Conservation (phyloP, 64 coral and sea anemone genomes). For the Montipora sp. region DNA sequence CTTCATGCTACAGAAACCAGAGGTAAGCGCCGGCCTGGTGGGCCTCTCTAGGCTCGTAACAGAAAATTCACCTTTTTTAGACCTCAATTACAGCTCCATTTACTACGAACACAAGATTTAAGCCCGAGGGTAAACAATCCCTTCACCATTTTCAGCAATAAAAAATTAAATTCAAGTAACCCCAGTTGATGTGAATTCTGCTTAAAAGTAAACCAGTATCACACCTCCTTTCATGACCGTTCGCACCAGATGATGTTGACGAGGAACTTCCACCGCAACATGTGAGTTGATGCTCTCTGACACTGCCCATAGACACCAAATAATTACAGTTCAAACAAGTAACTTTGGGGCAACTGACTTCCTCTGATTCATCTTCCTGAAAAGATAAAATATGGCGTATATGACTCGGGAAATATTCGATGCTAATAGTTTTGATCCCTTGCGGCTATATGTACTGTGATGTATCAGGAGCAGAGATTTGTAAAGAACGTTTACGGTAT, state of each 20-base stretch:
- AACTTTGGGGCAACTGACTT: background rate
- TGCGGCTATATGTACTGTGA: background rate
- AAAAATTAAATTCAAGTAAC: background rate
- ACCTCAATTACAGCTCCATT: background rate
- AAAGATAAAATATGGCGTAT: background rate
- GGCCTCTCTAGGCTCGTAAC: too few species aligned
- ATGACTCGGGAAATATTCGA: background rate
- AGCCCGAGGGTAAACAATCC: background rate
- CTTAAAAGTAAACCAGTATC: background rate
- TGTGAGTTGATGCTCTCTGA: background rate
- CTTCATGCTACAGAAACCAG: too few species aligned
- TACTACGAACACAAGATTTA: background rate
- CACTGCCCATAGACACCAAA: background rate
- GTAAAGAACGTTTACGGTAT: background rate
- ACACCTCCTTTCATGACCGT: background rate
- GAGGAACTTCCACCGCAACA: background rate
- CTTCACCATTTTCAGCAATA: background rate
- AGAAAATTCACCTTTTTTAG: too few species aligned
- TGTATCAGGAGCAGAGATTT: background rate
- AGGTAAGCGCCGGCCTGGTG: too few species aligned
- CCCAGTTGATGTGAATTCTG: background rate
- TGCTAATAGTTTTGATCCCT: background rate
- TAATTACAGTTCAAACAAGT: background rate
- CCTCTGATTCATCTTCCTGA: slow-evolving; percentile 1
- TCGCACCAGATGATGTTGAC: background rate